These are phyloP conservation scores for Tenualosa thibaudeaui DNA, from an alignment of 2,797 vertebrate genomes.

Conservation along the genomic window DNA sequence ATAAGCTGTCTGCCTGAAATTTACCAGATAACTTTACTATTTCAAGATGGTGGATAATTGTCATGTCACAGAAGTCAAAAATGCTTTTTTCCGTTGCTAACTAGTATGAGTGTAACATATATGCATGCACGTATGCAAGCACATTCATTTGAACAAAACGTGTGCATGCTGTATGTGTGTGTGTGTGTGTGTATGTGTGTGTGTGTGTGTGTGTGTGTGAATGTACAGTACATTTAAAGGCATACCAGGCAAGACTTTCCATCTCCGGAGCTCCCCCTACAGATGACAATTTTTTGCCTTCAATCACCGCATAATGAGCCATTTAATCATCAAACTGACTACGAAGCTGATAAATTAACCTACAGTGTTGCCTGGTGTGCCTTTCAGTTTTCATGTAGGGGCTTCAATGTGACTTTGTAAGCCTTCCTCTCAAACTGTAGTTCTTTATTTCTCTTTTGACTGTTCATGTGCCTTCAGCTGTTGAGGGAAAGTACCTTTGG, in stretches of 20 bases:
- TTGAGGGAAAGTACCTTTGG: not conserved
- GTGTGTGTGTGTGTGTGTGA: not conserved
- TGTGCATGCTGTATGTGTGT: too few relatives aligned
- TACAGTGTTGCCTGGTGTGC: too few relatives aligned
- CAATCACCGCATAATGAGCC: too few relatives aligned
- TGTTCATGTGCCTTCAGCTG: not conserved
- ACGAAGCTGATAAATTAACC: too few relatives aligned
- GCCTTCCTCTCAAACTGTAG: not conserved
- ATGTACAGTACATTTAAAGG: too few relatives aligned
- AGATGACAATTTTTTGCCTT: too few relatives aligned
- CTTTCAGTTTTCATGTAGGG: not conserved
- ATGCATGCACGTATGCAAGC: too few relatives aligned
- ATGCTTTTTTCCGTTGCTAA: not conserved
- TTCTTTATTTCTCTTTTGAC: not conserved
- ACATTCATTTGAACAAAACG: too few relatives aligned
- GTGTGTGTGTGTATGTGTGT: not conserved
- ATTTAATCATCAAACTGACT: too few relatives aligned
- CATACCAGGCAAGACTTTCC: too few relatives aligned
- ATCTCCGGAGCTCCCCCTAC: too few relatives aligned
- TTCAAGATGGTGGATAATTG: not conserved
- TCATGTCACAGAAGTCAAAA: not conserved
- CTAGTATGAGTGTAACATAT: too few relatives aligned
- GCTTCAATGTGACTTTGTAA: not conserved
- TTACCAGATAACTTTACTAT: not conserved
- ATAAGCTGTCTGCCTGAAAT: not conserved